A percentile compares a stretch with the other conserved stretches of the same genome.
Conservation (phyloP, 2,797 vertebrate species). For the Cichlasoma orientale region DNA sequence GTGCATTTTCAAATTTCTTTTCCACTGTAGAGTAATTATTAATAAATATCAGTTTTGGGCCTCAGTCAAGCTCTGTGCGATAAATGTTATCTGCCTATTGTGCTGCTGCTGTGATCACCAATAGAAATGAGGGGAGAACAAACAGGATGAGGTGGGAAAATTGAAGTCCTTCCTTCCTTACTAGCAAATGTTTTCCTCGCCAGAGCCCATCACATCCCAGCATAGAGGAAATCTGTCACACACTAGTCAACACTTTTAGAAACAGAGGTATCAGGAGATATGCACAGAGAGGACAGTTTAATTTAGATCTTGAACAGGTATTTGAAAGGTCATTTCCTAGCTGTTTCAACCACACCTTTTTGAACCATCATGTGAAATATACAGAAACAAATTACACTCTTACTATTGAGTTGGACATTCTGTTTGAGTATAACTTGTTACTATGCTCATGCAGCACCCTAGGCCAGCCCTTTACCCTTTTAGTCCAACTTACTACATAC, state of each 20-base stretch:
- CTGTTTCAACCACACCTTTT: not conserved
- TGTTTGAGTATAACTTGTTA: not conserved
- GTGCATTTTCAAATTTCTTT: not conserved
- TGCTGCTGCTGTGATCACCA: slow-evolving; percentile 1
- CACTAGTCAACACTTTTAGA: slow-evolving; percentile 46
- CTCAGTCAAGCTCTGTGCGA: not conserved
- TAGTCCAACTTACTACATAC: not conserved
- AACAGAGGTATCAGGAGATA: slow-evolving; percentile 1
- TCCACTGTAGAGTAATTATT: not conserved
- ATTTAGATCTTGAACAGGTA: slow-evolving; percentile 17
- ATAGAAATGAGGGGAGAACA: slow-evolving; percentile 16
- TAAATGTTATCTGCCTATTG: not conserved
- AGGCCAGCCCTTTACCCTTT: not conserved
- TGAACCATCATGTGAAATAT: not conserved
- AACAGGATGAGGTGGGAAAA: slow-evolving; percentile 76
- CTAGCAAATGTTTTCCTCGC: slow-evolving; percentile 41
- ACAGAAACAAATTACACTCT: not conserved
- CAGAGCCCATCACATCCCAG: slow-evolving; percentile 55
- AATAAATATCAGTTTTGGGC: not conserved
- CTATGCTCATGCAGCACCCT: not conserved
- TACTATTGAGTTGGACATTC: not conserved
- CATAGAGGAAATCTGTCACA: slow-evolving; percentile 57
- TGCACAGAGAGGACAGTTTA: not conserved
- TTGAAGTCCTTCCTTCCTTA: slow-evolving; percentile 54
- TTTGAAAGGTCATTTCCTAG: slow-evolving; percentile 14